phyloP scores from a whole-genome alignment of 1,140 invertebrate genomes.

The Listronotus bonariensis region DNA sequence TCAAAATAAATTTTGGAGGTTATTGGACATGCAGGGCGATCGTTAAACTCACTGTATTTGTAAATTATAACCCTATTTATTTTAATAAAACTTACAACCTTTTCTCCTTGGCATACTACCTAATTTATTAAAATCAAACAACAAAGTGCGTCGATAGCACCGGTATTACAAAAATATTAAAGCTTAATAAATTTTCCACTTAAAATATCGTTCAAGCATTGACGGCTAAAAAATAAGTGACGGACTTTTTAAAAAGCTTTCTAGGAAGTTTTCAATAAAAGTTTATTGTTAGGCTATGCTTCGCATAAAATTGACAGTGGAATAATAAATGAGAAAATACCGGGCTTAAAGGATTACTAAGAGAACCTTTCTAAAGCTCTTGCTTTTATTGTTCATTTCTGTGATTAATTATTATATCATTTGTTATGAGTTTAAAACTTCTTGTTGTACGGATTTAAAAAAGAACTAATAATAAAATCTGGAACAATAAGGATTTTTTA shows the following conservation, averaged over 20 bases:
- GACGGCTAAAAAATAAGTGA: slow-evolving; percentile 14
- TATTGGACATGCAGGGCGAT: too few relatives aligned
- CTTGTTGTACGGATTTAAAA: not conserved
- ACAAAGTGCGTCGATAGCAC: not conserved
- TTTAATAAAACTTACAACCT: too few relatives aligned
- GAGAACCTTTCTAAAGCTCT: slow-evolving; percentile 11
- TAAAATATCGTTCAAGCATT: not conserved
- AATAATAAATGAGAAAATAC: slow-evolving; percentile 30
- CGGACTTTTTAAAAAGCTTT: slow-evolving; percentile 1
- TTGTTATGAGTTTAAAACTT: slow-evolving; percentile 24
- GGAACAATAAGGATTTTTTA: too few relatives aligned
- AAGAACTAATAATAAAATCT: too few relatives aligned
- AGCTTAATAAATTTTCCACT: slow-evolving; percentile 1
- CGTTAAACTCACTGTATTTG: too few relatives aligned
- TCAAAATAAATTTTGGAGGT: too few relatives aligned
- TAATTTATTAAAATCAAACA: too few relatives aligned
- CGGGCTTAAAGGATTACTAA: slow-evolving; percentile 21
- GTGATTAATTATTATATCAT: slow-evolving; percentile 24
- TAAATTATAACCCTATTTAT: too few relatives aligned
- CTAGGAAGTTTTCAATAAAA: slow-evolving; percentile 24
- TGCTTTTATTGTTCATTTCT: slow-evolving; percentile 17
- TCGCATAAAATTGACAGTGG: slow-evolving; percentile 27
- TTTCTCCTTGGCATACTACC: too few relatives aligned
- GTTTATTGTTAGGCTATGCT: slow-evolving; percentile 21
- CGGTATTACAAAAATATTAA: not conserved